Evolutionary conservation across 2,113 vertebrate species (phyloP).

Genomic region (Coturnix japonica): DNA sequence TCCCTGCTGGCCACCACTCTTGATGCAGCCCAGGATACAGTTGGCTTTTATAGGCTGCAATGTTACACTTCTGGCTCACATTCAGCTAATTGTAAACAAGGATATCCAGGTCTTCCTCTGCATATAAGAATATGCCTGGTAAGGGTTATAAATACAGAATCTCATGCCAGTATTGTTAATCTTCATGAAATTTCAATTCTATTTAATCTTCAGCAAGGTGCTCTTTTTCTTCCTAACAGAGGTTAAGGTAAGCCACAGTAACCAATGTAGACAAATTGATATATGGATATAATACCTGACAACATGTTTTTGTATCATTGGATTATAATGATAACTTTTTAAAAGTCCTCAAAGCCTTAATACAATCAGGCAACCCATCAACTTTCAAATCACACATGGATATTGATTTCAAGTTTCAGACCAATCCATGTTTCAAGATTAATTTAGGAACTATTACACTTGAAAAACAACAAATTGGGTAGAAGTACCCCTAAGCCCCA

Average conservation of each 20-base stretch:
- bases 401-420: conserved; percentile 52
- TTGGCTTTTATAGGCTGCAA: background rate
- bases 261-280: background rate
- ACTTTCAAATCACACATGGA: background rate
- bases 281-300: background rate
- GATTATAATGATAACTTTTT: background rate
- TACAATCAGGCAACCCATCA: background rate
- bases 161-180: background rate
- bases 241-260: background rate
- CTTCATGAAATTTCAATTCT: background rate
- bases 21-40: background rate
- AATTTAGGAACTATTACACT: conserved; percentile 60
- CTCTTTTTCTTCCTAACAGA: background rate
- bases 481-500: conserved; percentile 37
- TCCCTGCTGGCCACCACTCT: background rate
- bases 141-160: background rate
- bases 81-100: background rate
- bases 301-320: background rate
- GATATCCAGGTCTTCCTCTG: background rate
- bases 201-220: background rate
- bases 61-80: background rate
- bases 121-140: background rate
- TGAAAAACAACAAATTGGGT: conserved; percentile 59
- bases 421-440: conserved; percentile 29
- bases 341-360: background rate